Evolutionary conservation across 1,140 invertebrate genomes (phyloP), one percentile per base, ranked within the genome.

Genomic region (Saccostrea cuccullata): DNA sequence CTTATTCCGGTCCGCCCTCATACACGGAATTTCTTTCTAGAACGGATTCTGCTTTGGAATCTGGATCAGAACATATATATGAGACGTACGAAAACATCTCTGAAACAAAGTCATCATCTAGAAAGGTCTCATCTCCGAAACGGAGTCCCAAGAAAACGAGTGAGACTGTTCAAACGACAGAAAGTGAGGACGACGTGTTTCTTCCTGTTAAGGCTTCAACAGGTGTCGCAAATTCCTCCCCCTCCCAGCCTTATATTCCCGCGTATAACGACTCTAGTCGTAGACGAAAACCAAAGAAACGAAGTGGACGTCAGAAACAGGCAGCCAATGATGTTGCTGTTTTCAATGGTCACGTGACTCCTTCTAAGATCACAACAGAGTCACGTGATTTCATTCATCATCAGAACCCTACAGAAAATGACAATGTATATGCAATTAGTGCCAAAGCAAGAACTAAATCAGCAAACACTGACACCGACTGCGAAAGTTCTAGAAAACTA

Each of bases 11-110:
- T 40, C 91, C 91, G 0, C 91, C 91, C 15, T 90, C 91, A 4
- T 91, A 91, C 73, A 85, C 84, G n/a, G 86, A 91, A n/a, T 89
- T 90, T 85, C 86, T 91, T 15, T 87, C 89, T 55, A 86, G 87
- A 84, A 86, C 87, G n/a, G 86, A 82, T 1, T 87, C 86, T 20
- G 84, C 84, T 0, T 55, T 40, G 26, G 86, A 89, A 20, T 85
- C 86, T 11, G 83, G 85, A 6, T 83, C 82, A 30, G 88, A 89
- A 47, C 86, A 83, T 47, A 23, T 87, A 12, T 82, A 87, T 23
- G 86, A 83, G 17, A 82, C 56, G 9, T 87, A 58, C 56, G 82
- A 58, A 40, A 64, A 30, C 60, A 87, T 77, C 58, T 20, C 82
- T 26, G 36, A 55, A 55, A 64, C 56, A 55, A 83, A 84, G 55